Conservation (phyloP, 2,888 invertebrate genomes). For the Ypsolopha sequella region DNA sequence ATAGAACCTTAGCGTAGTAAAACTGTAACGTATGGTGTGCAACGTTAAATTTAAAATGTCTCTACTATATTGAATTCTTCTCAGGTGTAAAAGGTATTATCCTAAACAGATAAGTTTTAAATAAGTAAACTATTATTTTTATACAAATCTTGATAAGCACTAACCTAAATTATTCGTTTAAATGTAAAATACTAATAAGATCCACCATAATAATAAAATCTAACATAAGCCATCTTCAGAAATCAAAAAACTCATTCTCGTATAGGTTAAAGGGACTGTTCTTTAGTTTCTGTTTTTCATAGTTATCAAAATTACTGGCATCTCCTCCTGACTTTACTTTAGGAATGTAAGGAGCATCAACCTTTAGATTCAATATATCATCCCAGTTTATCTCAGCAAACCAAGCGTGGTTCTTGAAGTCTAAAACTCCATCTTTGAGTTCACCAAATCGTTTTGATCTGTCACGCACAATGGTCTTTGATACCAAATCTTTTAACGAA, state of each 20-base stretch:
- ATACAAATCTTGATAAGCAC: too few species aligned
- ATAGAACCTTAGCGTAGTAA: too few species aligned
- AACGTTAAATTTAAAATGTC: too few species aligned
- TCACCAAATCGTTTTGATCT: conserved; percentile 81
- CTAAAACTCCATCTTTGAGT: conserved; percentile 87
- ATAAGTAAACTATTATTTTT: too few species aligned
- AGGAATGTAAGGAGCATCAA: conserved; percentile 76
- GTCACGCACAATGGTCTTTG: conserved; percentile 78
- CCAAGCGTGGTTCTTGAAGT: conserved; percentile 95
- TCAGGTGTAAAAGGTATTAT: too few species aligned
- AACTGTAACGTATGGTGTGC: too few species aligned
- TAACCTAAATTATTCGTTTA: too few species aligned
- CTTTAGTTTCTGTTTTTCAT: conserved; percentile 66
- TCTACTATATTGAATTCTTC: too few species aligned
- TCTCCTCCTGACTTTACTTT: conserved; percentile 73
- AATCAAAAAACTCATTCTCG: conserved; percentile 77
- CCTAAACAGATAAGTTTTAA: too few species aligned
- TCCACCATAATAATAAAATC: too few species aligned
- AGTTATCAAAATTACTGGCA: conserved; percentile 78
- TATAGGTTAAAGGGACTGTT: conserved; percentile 66
- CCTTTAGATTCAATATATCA: conserved; percentile 80
- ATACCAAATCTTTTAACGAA: conserved; percentile 84
- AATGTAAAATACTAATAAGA: too few species aligned
- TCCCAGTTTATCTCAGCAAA: conserved; percentile 92
- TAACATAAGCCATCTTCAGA: conserved; percentile 43